Conservation (phyloP, 2,888 invertebrate genomes). For the Liposcelis brunnea region DNA sequence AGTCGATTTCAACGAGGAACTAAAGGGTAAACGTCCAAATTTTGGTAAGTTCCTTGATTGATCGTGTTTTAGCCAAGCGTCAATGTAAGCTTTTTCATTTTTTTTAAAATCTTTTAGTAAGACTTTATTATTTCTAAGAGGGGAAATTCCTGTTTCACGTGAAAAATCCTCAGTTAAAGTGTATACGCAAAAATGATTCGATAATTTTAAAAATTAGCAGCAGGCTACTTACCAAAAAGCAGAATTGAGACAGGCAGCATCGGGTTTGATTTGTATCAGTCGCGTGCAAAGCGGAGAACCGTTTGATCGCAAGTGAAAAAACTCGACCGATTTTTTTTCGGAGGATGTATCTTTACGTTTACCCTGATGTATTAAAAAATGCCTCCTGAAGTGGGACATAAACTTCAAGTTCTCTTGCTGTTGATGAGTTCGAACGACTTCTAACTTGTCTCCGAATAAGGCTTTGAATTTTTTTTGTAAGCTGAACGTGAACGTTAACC, state of each 20-base stretch:
- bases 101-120: too few relatives aligned
- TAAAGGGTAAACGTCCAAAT: neutral
- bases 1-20: neutral
- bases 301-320: conserved; percentile 91
- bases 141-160: too few relatives aligned
- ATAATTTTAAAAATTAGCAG: too few relatives aligned
- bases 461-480: conserved; percentile 80
- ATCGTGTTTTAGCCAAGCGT: too few relatives aligned
- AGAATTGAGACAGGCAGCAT: conserved; percentile 74
- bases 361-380: conserved; percentile 84
- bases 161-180: too few relatives aligned
- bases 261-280: conserved; percentile 75
- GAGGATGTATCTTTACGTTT: conserved; percentile 43
- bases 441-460: conserved; percentile 74
- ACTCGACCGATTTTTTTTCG: conserved; percentile 46
- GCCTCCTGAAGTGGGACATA: conserved; percentile 88
- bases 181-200: too few relatives aligned
- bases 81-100: too few relatives aligned
- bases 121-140: too few relatives aligned
- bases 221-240: conserved; percentile 90
- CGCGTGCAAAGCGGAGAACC: conserved; percentile 87
- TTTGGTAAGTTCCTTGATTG: too few relatives aligned
- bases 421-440: conserved; percentile 91
- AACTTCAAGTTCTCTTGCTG: conserved; percentile 98
- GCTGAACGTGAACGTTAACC: conserved; percentile 95